These are phyloP conservation scores for Synodontis membranacea DNA, from an alignment of 2,113 vertebrate genomes.

Conservation along the genomic window DNA sequence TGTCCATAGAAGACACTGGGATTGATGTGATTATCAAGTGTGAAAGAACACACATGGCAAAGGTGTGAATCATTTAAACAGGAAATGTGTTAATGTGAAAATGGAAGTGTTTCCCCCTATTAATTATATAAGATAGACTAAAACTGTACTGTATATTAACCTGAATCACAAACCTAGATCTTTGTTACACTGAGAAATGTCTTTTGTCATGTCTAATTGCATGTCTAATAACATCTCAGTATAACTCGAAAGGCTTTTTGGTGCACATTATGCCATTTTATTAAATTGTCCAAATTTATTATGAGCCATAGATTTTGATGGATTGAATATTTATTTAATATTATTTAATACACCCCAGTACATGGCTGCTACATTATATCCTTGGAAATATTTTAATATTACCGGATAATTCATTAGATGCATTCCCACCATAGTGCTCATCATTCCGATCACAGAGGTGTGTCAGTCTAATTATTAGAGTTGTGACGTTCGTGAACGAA, in stretches of 20 bases:
- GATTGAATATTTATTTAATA: neutral
- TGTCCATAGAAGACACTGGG: neutral
- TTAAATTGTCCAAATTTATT: neutral
- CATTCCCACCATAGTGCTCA: too few species aligned
- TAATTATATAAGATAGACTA: neutral
- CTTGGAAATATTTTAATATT: neutral
- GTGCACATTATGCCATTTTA: neutral
- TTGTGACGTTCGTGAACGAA: too few species aligned
- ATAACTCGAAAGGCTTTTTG: neutral
- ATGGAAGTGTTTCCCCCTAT: neutral
- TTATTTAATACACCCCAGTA: too few species aligned
- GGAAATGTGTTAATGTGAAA: neutral
- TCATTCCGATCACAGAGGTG: neutral
- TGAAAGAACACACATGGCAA: neutral
- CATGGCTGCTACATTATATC: neutral
- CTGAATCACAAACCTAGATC: neutral
- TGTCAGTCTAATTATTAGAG: neutral
- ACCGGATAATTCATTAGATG: neutral
- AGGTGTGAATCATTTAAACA: neutral
- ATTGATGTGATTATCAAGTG: constrained; percentile 6
- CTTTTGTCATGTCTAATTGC: neutral
- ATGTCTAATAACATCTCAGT: neutral
- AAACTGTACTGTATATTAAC: neutral
- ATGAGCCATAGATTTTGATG: neutral
- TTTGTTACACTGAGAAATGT: neutral